A percentile compares a stretch with the other conserved stretches of the same genome.
Conservation (phyloP, 2,797 vertebrate genomes). For the Ceryle rudis region DNA sequence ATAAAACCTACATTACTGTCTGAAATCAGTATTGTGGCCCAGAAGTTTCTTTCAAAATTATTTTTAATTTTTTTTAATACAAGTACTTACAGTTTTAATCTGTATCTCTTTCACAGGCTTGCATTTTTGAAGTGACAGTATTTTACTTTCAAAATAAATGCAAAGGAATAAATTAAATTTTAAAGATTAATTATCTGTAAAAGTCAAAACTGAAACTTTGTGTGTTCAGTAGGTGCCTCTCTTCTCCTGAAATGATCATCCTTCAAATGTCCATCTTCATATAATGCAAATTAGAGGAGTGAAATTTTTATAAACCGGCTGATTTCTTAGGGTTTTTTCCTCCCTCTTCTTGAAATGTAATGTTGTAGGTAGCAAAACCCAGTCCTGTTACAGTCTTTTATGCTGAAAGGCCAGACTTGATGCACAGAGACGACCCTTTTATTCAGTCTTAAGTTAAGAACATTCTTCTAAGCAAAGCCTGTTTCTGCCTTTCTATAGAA, state of each 20-base stretch:
- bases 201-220: neutral
- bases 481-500: neutral
- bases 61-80: neutral
- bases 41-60: neutral
- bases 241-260: neutral
- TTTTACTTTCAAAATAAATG: neutral
- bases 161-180: neutral
- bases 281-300: neutral
- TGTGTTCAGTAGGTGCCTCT: neutral
- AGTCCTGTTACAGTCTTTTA: neutral
- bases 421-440: neutral
- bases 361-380: neutral
- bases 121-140: neutral
- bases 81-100: neutral
- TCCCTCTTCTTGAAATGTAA: neutral
- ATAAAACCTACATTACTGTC: neutral
- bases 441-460: neutral
- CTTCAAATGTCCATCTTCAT: neutral
- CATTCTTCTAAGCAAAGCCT: neutral
- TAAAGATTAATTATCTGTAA: neutral
- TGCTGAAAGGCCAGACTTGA: neutral
- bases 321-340: neutral
- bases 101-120: neutral
- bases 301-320: neutral
- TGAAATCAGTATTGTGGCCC: neutral